These are phyloP conservation scores for Bagarius yarrelli DNA, from an alignment of 2,113 vertebrate genomes.

Conservation along the genomic window DNA sequence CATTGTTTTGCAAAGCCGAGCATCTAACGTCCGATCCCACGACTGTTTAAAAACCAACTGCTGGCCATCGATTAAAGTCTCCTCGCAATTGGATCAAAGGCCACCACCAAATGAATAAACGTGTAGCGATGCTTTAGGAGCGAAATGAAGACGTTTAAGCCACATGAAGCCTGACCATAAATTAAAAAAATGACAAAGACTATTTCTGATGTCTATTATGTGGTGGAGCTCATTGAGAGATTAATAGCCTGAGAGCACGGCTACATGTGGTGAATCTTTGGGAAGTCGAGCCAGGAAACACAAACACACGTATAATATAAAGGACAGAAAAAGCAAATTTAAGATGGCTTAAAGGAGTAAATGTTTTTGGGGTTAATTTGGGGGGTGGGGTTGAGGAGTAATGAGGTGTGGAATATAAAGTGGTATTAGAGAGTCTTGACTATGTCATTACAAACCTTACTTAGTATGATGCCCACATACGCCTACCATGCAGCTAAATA, in stretches of 20 bases:
- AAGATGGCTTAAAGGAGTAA: background rate
- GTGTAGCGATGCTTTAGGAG: background rate
- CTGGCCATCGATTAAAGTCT: background rate
- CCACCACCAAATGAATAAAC: constrained; percentile 1
- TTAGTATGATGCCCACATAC: background rate
- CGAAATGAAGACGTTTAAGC: constrained; percentile 19
- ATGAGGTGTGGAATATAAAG: background rate
- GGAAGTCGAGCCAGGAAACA: constrained; percentile 34
- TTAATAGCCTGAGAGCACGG: constrained; percentile 33
- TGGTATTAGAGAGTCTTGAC: background rate
- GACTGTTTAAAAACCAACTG: background rate
- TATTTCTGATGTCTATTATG: constrained; percentile 36
- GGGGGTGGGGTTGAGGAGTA: too few relatives aligned
- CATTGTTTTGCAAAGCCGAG: background rate
- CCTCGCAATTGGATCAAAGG: constrained; percentile 8
- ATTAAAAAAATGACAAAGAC: constrained; percentile 29
- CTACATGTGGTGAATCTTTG: constrained; percentile 43
- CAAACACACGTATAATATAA: constrained; percentile 9
- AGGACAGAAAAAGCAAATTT: background rate
- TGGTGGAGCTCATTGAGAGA: constrained; percentile 28
- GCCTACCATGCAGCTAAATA: background rate
- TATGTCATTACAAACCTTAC: background rate
- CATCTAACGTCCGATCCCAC: background rate
- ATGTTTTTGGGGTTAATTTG: background rate
- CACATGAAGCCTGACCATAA: constrained; percentile 30